These are phyloP conservation scores for Clitarchus hookeri DNA, from an alignment of 2,888 invertebrate genomes.

Conservation along the genomic window DNA sequence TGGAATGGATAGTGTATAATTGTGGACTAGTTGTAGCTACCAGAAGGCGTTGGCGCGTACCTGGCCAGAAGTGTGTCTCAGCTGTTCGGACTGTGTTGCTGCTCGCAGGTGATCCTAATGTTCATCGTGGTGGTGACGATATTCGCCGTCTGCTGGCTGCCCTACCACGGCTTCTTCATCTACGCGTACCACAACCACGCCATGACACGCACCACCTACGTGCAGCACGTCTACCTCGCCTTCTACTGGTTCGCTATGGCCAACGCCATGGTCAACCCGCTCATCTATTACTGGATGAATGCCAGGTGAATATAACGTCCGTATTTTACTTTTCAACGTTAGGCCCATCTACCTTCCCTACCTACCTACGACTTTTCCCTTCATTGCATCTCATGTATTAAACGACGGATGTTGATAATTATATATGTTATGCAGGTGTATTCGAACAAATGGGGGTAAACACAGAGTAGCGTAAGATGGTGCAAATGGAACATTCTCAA, in stretches of 20 bases:
- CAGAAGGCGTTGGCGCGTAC: no score
- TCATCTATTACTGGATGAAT: slow-evolving; percentile 64
- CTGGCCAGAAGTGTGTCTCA: not conserved
- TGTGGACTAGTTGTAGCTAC: no score
- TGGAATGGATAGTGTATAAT: no score
- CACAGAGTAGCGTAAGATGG: no score
- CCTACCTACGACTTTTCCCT: no score
- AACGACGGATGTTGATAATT: no score
- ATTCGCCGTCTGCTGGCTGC: slow-evolving; percentile 61
- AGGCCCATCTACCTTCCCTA: no score
- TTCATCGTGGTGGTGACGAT: slow-evolving; percentile 60
- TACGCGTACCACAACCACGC: slow-evolving; percentile 54
- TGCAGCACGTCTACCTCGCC: slow-evolving; percentile 59
- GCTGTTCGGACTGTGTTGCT: slow-evolving; percentile 39
- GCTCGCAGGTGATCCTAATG: slow-evolving; percentile 59
- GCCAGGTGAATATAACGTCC: slow-evolving; percentile 47
- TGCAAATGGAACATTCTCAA: no score
- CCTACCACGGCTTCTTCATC: slow-evolving; percentile 61
- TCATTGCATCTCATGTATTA: no score
- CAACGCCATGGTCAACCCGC: slow-evolving; percentile 62
- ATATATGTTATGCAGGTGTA: no score
- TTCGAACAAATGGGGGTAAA: no score
- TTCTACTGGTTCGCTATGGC: slow-evolving; percentile 64
- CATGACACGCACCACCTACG: slow-evolving; percentile 50
- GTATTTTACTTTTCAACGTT: no score